Base-by-base conservation (phyloP, 2,113 vertebrate species). In the Turnix velox region DNA sequence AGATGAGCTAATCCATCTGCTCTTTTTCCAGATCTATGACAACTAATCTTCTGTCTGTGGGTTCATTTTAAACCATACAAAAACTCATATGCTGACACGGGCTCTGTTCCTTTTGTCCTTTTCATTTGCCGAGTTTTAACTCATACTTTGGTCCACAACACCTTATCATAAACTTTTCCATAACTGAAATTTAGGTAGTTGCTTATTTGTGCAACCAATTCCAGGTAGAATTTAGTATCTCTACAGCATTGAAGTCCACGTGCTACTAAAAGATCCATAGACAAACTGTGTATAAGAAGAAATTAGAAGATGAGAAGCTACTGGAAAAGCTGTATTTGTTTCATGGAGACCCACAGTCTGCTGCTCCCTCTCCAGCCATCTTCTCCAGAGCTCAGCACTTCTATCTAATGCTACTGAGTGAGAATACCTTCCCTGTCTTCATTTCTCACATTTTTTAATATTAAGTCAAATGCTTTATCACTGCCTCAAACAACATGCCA, bases 1-100 rank as follows among this genome's bases (percentile, higher is more conserved):
- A 93, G 74, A 92, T 87, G 89, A 95, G 71, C 78, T 94, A 90
- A 94, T 89, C 92, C 67, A 87, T 69, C 81, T 85, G 84, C 6
- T 46, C 54, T 69, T 93, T 90, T 91, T 75, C 66, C 74, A 91
- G 74, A 62, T 80, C 89, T 65, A 1, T 62, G 87, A 62, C 87
- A 91, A 51, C 12, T 66, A 33, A 68, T 66, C 85, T 75, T 89
- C 71, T 51, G 45, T 33, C 33, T 0, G 51, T 57, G 58, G 25
- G n/a, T 82, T 74, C 82, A 59, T 27, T 84, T 80, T 39, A 85
- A 80, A 67, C 22, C 40, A 57, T 4, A 42, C 10, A 89, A 69
- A 61, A 82, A 43, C 20, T 84, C 65, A 14, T 10, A 42, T 3
- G 24, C 17, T 83, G 63, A 67, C 71, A 89, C 0, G 37, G 19